A percentile compares a stretch with the other conserved stretches of the same genome.
Evolutionary conservation across 1,140 invertebrate species (phyloP).

Genomic region (Drosophila lacteicornis): DNA sequence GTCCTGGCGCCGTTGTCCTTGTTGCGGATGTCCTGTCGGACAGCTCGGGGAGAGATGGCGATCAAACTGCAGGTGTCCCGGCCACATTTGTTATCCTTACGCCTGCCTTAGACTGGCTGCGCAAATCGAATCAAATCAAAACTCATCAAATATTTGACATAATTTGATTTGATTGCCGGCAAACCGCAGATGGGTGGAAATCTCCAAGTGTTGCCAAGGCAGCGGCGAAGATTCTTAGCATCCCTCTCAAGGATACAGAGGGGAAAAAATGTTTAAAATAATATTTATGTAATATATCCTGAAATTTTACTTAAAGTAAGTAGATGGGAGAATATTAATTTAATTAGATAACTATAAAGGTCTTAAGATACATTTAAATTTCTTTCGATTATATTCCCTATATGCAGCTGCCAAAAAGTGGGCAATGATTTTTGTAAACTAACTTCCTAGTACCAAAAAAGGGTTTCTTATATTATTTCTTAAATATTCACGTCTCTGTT

Average conservation of each 20-base stretch:
- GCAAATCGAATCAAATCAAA: slow-evolving; percentile 66
- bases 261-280: neutral
- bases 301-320: too few relatives aligned
- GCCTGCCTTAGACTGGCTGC: slow-evolving; percentile 1
- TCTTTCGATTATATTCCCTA: neutral
- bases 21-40: slow-evolving; percentile 60
- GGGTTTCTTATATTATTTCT: neutral
- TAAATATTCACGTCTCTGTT: neutral
- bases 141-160: slow-evolving; percentile 63
- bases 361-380: neutral
- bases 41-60: neutral
- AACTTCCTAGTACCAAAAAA: neutral
- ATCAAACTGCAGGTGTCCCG: slow-evolving; percentile 34
- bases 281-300: neutral
- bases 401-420: neutral
- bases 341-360: too few relatives aligned
- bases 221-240: slow-evolving; percentile 6
- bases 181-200: slow-evolving; percentile 28
- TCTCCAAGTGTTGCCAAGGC: slow-evolving; percentile 22
- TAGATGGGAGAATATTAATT: too few relatives aligned
- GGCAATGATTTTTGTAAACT: neutral
- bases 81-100: slow-evolving; percentile 12
- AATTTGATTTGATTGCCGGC: slow-evolving; percentile 42
- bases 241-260: slow-evolving; percentile 9
- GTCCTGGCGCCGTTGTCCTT: slow-evolving; percentile 49